Base-by-base conservation (phyloP, 2,797 vertebrate genomes). In the Tangara arthus region DNA sequence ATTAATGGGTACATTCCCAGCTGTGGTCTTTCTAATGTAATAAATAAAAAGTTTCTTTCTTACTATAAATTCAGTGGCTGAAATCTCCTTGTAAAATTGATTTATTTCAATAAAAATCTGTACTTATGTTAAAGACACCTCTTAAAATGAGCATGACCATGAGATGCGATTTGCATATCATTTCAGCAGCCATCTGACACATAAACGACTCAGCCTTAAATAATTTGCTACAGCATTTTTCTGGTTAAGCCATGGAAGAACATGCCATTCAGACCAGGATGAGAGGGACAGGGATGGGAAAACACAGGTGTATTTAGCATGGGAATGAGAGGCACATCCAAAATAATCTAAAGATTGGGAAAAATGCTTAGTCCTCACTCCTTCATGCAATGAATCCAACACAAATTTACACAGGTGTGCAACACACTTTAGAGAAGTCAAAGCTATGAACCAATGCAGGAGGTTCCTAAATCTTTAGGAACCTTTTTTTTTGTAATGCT, bases 1-100 rank as follows among this genome's bases (percentile, higher is more conserved):
- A 93, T 96, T 95, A 97, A 90, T 47, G 85, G 82, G 59, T 82
- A 34, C 87, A 87, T 94, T 91, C 96, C 83, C 94, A 97, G 97
- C 90, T 96, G 95, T 90, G 95, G 75, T 82, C 84, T 89, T 94
- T 93, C 83, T 49, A 87, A 77, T 6, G 16, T 41, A 73, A 94
- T 83, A 91, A 92, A 91, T 89, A 90, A 94, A 80, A 93, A 89
- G 23, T 85, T 82, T 91, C 64, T 94, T 90, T 94, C 80, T 96
- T 95, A 57, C 89, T 88, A 86, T 46, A 86, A 94, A 77, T 46
- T 28, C 35, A 20, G 50, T 27, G 81, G 64, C 37, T 92, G 52
- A 87, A 82, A 96, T 87, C 73, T 90, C 90, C 87, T 78, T 96
- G 89, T 87, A 95, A 93, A 97, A 95, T 52, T 49, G 82, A 82